Base-by-base conservation (phyloP, 2,888 invertebrate genomes). In the Lepidonotus clava region DNA sequence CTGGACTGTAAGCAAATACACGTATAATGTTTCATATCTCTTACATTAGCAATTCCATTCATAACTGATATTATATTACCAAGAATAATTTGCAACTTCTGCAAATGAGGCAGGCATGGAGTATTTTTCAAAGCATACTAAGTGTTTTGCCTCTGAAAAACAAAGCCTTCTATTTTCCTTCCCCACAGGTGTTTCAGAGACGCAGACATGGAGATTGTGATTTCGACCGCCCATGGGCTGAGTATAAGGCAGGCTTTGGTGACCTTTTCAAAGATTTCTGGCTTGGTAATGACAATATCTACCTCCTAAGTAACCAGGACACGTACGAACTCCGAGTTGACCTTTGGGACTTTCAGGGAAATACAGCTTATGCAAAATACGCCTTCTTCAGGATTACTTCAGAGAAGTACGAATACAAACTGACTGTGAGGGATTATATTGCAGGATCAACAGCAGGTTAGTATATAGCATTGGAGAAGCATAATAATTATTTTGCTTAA, bases 211-310 rank as follows among this genome's bases (percentile, higher is more conserved):
- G 83, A 51, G 53, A n/a, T 32, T 18, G 32, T 4, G 38, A 56
- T 36, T 84, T 61, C 24, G 46, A 66, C 84, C 84, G 46, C 21
- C 28, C 32, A 38, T 84, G 84, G 84, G 66, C 66, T 36, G 84
- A 84, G 8, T 84, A 67, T 41, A 84, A 84, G 32, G 1, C 36
- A 40, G 84, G 84, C 5, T 84, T 84, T 84, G 90, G 90, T 11
- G 83, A 86, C 46, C 41, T 87, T 4, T 41, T 71, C 51, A 76
- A 87, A 14, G 89, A 89, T 77, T 89, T 87, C 85, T 90, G 90
- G 89, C 83, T 90, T 28, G 90, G 90, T 6, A 86, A 88, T 32
- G 88, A 89, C 24, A 88, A 89, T 24, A 86, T 89, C 14, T 76
- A 90, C 80, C 40, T 84, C 8, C 88, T 90, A 18, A 90, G 88